Percentiles rank a stretch among this genome's conserved stretches.
These are phyloP conservation scores for Nylanderia fulva DNA, from an alignment of 1,140 invertebrate species.

Conservation along the genomic window DNA sequence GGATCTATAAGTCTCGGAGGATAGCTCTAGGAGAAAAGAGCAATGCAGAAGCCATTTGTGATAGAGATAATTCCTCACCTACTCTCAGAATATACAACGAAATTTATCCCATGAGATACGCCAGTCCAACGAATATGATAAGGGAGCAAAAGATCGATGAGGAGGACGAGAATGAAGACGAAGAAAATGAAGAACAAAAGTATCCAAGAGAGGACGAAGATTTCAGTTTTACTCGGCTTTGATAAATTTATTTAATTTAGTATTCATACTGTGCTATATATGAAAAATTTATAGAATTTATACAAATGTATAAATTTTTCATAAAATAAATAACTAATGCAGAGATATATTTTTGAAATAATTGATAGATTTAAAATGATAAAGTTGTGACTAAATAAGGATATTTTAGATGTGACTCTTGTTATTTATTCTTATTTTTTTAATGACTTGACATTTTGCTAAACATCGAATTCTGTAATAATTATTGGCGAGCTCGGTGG, in stretches of 20 bases:
- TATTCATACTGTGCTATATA: neutral
- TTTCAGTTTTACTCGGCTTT: constrained; percentile 80
- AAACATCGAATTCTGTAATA: neutral
- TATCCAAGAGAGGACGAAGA: constrained; percentile 70
- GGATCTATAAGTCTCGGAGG: constrained; percentile 64
- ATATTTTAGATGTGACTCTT: neutral
- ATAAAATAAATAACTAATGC: constrained; percentile 28
- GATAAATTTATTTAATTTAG: constrained; percentile 22
- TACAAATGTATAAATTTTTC: neutral
- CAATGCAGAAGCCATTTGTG: constrained; percentile 79
- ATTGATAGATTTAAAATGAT: neutral
- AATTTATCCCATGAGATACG: constrained; percentile 77
- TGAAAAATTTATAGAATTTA: neutral
- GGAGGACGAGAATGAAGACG: constrained; percentile 78
- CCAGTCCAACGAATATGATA: constrained; percentile 77
- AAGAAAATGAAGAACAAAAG: constrained; percentile 80
- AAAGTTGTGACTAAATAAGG: neutral
- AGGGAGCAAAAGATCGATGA: constrained; percentile 79
- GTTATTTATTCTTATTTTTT: neutral
- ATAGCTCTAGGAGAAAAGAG: constrained; percentile 72
- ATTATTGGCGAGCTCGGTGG: constrained; percentile 37
- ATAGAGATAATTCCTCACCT: constrained; percentile 72
- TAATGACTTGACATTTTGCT: neutral
- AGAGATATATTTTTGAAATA: neutral
- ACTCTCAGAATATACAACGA: constrained; percentile 74